phyloP scores from a whole-genome alignment of 2,113 vertebrate genomes.

The Theristicus caerulescens region DNA sequence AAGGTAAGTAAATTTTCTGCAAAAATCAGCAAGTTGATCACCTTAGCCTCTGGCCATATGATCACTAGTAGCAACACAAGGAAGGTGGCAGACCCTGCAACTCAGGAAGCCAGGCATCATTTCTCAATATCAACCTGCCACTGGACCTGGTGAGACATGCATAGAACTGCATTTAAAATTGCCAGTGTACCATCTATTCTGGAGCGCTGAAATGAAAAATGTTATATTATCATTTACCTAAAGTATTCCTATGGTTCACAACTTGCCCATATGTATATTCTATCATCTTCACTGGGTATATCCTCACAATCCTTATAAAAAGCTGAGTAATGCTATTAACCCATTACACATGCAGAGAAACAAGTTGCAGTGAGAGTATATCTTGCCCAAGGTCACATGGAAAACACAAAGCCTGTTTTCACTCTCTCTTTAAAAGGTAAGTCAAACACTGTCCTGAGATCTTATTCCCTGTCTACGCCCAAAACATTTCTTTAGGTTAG shows the following conservation, averaged over 20 bases:
- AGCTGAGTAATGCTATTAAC: not conserved
- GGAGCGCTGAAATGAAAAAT: not conserved
- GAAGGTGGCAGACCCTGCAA: not conserved
- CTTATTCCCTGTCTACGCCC: not conserved
- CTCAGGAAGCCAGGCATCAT: not conserved
- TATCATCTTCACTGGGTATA: not conserved
- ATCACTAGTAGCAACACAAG: not conserved
- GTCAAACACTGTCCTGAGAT: not conserved
- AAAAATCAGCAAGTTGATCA: not conserved
- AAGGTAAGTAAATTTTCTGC: not conserved
- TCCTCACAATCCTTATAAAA: not conserved
- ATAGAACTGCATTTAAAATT: not conserved
- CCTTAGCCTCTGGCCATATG: not conserved
- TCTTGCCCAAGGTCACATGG: not conserved
- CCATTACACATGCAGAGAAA: not conserved
- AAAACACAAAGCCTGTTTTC: not conserved
- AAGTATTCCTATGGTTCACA: not conserved
- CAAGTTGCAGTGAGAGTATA: not conserved
- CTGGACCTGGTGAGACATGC: not conserved
- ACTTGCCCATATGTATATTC: not conserved
- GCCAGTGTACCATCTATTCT: not conserved
- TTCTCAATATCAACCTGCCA: not conserved
- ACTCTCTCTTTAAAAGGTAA: not conserved
- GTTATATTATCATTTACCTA: not conserved
- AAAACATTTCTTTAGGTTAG: not conserved